Conservation (phyloP, 2,888 invertebrate genomes). For the Amorpha juglandis region DNA sequence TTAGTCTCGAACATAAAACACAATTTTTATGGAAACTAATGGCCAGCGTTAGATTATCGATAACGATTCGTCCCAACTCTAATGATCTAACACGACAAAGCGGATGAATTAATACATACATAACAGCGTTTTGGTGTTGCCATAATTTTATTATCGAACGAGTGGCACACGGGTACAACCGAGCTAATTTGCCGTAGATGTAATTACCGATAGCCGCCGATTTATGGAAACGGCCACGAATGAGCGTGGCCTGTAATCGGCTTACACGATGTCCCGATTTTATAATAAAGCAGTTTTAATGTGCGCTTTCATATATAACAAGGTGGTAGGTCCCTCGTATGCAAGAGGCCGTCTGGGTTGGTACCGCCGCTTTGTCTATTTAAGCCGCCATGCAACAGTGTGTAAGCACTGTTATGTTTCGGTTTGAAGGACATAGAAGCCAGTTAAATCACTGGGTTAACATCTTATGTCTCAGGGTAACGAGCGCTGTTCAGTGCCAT, state of each 20-base stretch:
- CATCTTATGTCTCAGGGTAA: too few relatives aligned
- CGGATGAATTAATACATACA: conserved; percentile 27
- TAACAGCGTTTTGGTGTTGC: conserved; percentile 29
- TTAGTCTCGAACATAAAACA: too few relatives aligned
- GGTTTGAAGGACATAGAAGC: too few relatives aligned
- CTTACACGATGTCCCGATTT: conserved; percentile 40
- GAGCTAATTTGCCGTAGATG: conserved; percentile 54
- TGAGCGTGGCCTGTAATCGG: conserved; percentile 47
- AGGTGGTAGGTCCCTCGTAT: background rate
- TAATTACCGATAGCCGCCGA: conserved; percentile 51
- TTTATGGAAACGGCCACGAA: conserved; percentile 49
- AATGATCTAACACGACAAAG: background rate
- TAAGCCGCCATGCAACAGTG: too few relatives aligned
- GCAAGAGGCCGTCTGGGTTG: too few relatives aligned
- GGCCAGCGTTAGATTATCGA: background rate
- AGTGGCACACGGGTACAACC: conserved; percentile 35
- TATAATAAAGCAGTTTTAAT: conserved; percentile 36
- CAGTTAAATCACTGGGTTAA: too few relatives aligned
- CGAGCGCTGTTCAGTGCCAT: too few relatives aligned
- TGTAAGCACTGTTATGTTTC: background rate
- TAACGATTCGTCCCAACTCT: background rate
- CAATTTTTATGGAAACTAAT: too few relatives aligned
- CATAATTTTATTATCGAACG: conserved; percentile 35
- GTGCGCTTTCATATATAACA: conserved; percentile 2
- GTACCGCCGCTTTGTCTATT: too few relatives aligned